Evolutionary conservation across 1,140 invertebrate genomes (phyloP).

Genomic region (Bilobella aurantiaca): DNA sequence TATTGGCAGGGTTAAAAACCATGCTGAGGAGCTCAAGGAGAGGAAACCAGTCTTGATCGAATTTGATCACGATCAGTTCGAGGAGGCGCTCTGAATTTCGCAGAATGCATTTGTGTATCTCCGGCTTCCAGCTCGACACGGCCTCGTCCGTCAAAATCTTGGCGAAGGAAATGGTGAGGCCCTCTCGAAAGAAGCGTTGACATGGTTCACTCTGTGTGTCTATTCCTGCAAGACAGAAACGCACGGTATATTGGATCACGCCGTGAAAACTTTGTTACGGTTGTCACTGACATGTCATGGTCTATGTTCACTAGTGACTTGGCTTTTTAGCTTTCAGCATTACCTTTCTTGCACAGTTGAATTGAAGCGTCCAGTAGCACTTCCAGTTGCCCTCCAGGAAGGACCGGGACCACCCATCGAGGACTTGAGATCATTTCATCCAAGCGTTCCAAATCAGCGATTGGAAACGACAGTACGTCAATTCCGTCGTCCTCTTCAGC

Average conservation of each 20-base stretch:
- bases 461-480: conserved; percentile 54
- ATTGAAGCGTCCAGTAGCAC: conserved; percentile 80
- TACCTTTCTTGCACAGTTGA: conserved; percentile 67
- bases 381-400: conserved; percentile 91
- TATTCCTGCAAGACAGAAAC: conserved; percentile 51
- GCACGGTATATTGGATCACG: not conserved
- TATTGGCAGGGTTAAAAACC: conserved; percentile 85
- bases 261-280: not conserved
- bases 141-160: conserved; percentile 98
- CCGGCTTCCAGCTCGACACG: conserved; percentile 92
- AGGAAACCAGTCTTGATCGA: conserved; percentile 86
- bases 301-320: too few relatives aligned
- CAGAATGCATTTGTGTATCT: conserved; percentile 90
- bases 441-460: conserved; percentile 68
- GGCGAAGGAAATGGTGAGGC: conserved; percentile 86
- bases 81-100: conserved; percentile 84
- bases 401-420: conserved; percentile 91
- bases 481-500: conserved; percentile 21
- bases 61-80: conserved; percentile 79
- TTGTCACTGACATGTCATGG: too few relatives aligned
- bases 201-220: conserved; percentile 82
- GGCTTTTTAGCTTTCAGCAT: too few relatives aligned
- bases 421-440: conserved; percentile 92
- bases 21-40: conserved; percentile 84
- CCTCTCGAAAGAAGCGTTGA: conserved; percentile 89